These are phyloP conservation scores for Chrysodeixis includens DNA, from an alignment of 2,888 invertebrate genomes.

Conservation along the genomic window DNA sequence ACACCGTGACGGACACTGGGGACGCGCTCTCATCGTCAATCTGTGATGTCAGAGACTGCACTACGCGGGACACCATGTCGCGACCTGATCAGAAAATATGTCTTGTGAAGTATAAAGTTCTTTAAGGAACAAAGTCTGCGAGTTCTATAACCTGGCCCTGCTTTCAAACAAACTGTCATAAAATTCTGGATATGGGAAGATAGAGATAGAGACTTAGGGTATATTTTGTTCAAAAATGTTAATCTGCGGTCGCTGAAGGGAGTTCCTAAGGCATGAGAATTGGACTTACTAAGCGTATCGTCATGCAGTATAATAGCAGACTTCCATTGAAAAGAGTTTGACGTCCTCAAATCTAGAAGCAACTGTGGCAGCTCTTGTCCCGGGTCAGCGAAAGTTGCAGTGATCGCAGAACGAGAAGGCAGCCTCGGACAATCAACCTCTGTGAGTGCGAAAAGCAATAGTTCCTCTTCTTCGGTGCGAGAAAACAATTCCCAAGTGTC, in stretches of 20 bases:
- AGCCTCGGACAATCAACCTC: constrained; percentile 94
- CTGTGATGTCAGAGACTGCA: constrained; percentile 88
- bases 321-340: constrained; percentile 92
- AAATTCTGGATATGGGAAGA: too few species aligned
- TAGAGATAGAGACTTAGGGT: too few species aligned
- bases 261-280: too few species aligned
- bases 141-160: too few species aligned
- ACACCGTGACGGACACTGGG: constrained; percentile 86
- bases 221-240: too few species aligned
- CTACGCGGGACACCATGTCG: constrained; percentile 91
- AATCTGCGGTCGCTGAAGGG: too few species aligned
- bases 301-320: constrained; percentile 93
- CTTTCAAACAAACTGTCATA: too few species aligned
- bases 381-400: constrained; percentile 91
- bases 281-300: constrained; percentile 91
- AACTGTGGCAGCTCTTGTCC: constrained; percentile 94
- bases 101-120: too few species aligned
- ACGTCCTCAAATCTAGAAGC: constrained; percentile 92
- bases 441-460: constrained; percentile 93
- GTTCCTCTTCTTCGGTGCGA: constrained; percentile 90
- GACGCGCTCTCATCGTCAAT: constrained; percentile 81
- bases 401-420: constrained; percentile 91
- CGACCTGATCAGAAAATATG: constrained; percentile 77
- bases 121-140: too few species aligned
- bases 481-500: constrained; percentile 93